A percentile compares a stretch with the other conserved stretches of the same genome.
phyloP scores from a whole-genome alignment of 2,888 invertebrate species.

The Acrocera orbiculus region DNA sequence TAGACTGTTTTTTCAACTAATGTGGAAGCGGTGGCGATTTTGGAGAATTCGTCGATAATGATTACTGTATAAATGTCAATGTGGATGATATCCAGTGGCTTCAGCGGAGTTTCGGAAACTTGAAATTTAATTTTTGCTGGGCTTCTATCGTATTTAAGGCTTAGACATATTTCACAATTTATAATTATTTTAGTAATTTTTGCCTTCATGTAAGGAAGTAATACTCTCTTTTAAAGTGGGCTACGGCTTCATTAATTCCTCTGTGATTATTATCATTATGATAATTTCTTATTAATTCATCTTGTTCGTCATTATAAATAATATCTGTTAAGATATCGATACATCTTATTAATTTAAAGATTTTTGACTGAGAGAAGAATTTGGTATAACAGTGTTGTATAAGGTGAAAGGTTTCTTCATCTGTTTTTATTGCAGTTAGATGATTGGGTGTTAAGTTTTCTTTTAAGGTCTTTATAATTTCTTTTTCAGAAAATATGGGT shows the following conservation, averaged over 20 bases:
- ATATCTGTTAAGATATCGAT: constrained; percentile 2
- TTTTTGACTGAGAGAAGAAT: constrained; percentile 8
- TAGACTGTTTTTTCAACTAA: too few species aligned
- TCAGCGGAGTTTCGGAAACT: constrained; percentile 10
- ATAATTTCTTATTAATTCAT: constrained; percentile 4
- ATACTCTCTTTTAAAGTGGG: constrained; percentile 3
- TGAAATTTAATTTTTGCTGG: constrained; percentile 10
- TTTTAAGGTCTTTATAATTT: constrained; percentile 1
- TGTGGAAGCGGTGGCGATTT: constrained; percentile 6
- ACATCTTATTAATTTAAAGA: constrained; percentile 6
- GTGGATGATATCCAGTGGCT: constrained; percentile 11
- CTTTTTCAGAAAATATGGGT: not conserved
- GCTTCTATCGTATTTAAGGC: constrained; percentile 11
- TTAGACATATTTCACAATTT: constrained; percentile 7
- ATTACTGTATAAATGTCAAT: constrained; percentile 12
- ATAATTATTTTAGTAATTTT: constrained; percentile 8
- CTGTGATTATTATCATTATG: too few species aligned
- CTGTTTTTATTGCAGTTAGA: not conserved
- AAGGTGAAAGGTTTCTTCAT: constrained; percentile 6
- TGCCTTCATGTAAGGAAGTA: constrained; percentile 9
- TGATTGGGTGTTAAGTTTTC: not conserved
- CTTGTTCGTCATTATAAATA: constrained; percentile 4
- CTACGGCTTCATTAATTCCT: constrained; percentile 7
- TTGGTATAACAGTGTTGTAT: constrained; percentile 10
- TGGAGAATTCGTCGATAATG: constrained; percentile 7